Conservation (phyloP, 2,113 vertebrate genomes). For the Labeo catla region DNA sequence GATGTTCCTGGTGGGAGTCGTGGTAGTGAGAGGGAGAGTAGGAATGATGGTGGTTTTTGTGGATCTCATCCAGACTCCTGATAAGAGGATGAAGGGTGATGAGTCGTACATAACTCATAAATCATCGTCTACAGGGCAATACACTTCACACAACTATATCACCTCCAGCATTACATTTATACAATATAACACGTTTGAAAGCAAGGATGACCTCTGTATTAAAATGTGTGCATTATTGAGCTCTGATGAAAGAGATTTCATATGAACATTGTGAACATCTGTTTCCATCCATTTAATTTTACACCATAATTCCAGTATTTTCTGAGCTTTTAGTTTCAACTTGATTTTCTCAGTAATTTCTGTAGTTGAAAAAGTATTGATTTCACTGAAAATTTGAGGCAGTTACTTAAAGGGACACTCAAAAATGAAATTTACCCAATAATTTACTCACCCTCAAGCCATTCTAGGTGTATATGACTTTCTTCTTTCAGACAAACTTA, state of each 20-base stretch:
- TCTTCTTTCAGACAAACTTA: too few relatives aligned
- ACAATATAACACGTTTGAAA: neutral
- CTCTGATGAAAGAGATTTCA: neutral
- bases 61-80: slow-evolving; percentile 99
- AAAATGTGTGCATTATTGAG: neutral
- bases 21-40: slow-evolving; percentile 91
- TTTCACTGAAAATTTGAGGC: too few relatives aligned
- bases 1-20: slow-evolving; percentile 85
- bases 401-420: too few relatives aligned
- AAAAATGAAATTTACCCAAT: too few relatives aligned
- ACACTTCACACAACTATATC: neutral
- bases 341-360: too few relatives aligned
- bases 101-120: neutral
- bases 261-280: neutral
- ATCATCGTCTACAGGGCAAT: neutral
- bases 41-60: slow-evolving; percentile 91
- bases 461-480: too few relatives aligned
- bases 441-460: too few relatives aligned
- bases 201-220: neutral
- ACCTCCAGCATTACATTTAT: neutral
- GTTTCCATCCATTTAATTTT: neutral
- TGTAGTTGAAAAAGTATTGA: too few relatives aligned
- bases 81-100: slow-evolving; percentile 36
- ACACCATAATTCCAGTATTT: too few relatives aligned
- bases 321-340: too few relatives aligned